Evolutionary conservation across 2,888 invertebrate genomes (phyloP).

Genomic region (Acanthosoma haemorrhoidale): DNA sequence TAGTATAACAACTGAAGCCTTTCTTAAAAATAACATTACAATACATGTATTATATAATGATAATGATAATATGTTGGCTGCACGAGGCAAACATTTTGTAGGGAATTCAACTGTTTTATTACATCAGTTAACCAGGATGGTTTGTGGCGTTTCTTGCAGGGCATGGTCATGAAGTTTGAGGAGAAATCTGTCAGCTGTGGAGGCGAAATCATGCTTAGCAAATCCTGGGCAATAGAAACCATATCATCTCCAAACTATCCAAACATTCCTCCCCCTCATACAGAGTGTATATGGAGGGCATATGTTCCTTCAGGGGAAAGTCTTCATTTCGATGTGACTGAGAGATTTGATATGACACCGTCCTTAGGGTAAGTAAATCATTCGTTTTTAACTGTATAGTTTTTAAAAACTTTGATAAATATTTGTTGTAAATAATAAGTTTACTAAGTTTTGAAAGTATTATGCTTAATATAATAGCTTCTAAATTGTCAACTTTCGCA

Average conservation of each 20-base stretch:
- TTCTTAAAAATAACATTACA: too few relatives aligned
- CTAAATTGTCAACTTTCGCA: too few relatives aligned
- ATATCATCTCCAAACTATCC: slow-evolving; percentile 80
- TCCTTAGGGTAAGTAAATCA: slow-evolving; percentile 28
- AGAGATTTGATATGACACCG: slow-evolving; percentile 61
- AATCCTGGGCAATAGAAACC: slow-evolving; percentile 48
- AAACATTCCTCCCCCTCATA: slow-evolving; percentile 66
- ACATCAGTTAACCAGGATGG: too few relatives aligned
- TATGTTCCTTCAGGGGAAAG: slow-evolving; percentile 66
- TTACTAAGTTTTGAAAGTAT: too few relatives aligned
- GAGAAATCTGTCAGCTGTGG: slow-evolving; percentile 67
- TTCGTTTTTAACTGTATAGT: neutral
- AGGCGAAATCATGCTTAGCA: slow-evolving; percentile 53
- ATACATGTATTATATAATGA: too few relatives aligned
- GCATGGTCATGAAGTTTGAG: slow-evolving; percentile 44
- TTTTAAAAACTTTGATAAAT: too few relatives aligned
- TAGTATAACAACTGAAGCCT: too few relatives aligned
- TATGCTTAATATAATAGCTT: too few relatives aligned
- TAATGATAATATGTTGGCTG: too few relatives aligned
- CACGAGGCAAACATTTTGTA: too few relatives aligned
- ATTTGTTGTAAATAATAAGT: too few relatives aligned
- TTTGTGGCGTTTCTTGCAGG: slow-evolving; percentile 32
- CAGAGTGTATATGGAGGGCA: slow-evolving; percentile 78
- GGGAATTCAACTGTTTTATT: too few relatives aligned
- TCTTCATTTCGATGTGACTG: slow-evolving; percentile 68